A percentile compares a stretch with the other conserved stretches of the same genome.
Evolutionary conservation across 2,888 invertebrate species (phyloP).

Genomic region (Plebejus melissa): DNA sequence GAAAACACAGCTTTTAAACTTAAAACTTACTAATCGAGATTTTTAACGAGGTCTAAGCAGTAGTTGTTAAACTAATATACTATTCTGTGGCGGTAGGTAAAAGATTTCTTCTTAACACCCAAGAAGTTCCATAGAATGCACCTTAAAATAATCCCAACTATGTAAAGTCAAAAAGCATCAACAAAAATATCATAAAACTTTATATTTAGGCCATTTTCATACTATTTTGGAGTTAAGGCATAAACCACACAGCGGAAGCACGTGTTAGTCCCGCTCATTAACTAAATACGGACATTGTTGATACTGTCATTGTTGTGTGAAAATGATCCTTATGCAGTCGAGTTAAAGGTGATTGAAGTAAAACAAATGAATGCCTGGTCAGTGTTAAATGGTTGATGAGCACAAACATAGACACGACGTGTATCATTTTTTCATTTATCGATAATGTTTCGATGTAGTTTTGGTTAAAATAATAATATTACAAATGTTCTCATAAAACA

Average conservation of each 20-base stretch:
- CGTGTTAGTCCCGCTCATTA: slow-evolving; percentile 13
- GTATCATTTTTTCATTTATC: too few species aligned
- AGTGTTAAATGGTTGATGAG: background rate
- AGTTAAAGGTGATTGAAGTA: background rate
- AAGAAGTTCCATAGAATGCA: background rate
- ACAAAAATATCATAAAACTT: background rate
- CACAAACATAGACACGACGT: too few species aligned
- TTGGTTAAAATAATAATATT: too few species aligned
- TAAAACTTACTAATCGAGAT: background rate
- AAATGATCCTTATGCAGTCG: background rate
- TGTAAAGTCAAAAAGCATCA: background rate
- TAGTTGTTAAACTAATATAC: background rate
- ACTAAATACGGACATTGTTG: slow-evolving; percentile 9
- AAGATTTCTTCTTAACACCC: background rate
- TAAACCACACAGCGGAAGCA: slow-evolving; percentile 19
- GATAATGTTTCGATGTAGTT: too few species aligned
- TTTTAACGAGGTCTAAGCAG: background rate
- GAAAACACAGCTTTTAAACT: too few species aligned
- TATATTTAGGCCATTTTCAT: background rate
- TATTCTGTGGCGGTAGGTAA: background rate
- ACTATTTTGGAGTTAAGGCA: background rate
- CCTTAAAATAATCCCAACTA: background rate
- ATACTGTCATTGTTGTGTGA: background rate
- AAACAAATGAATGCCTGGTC: background rate
- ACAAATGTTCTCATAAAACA: too few species aligned